A percentile compares a stretch with the other conserved stretches of the same genome.
Conservation (phyloP, 2,888 invertebrate species). For the Stegophylla sp. region DNA sequence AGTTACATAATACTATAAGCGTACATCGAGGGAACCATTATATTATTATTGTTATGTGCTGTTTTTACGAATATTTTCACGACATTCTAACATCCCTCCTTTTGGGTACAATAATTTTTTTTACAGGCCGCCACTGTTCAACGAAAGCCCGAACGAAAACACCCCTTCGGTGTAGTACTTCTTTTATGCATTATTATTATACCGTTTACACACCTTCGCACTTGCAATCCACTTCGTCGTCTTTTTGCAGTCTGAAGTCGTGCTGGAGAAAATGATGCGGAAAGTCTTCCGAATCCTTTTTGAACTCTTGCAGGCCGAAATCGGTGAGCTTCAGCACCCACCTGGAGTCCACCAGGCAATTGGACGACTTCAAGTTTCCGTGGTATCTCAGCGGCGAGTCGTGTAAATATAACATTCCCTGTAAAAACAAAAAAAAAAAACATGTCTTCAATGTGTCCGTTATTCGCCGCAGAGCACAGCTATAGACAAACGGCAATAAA, state of each 20-base stretch:
- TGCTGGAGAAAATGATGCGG: slow-evolving; percentile 64
- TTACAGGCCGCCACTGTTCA: too few species aligned
- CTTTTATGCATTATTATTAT: neutral
- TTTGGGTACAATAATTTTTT: too few species aligned
- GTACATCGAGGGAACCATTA: too few species aligned
- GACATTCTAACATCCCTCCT: too few species aligned
- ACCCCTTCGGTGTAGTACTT: too few species aligned
- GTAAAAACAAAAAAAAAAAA: slow-evolving; percentile 53
- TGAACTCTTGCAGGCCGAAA: slow-evolving; percentile 88
- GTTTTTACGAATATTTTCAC: too few species aligned
- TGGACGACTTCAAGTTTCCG: slow-evolving; percentile 86
- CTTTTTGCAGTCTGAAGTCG: slow-evolving; percentile 56
- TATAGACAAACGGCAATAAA: too few species aligned
- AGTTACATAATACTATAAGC: too few species aligned
- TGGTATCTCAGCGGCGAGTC: slow-evolving; percentile 86
- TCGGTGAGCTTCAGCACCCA: slow-evolving; percentile 94
- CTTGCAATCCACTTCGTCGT: slow-evolving; percentile 72
- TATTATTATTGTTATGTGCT: too few species aligned
- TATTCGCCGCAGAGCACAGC: too few species aligned
- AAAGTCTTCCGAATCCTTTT: slow-evolving; percentile 74
- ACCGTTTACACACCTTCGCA: slow-evolving; percentile 75
- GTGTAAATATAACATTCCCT: slow-evolving; percentile 91
- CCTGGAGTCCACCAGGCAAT: slow-evolving; percentile 91
- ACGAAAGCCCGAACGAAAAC: too few species aligned
- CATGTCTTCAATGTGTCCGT: too few species aligned